Conservation (phyloP, 2,113 vertebrate genomes). For the Ammodytes dubius region DNA sequence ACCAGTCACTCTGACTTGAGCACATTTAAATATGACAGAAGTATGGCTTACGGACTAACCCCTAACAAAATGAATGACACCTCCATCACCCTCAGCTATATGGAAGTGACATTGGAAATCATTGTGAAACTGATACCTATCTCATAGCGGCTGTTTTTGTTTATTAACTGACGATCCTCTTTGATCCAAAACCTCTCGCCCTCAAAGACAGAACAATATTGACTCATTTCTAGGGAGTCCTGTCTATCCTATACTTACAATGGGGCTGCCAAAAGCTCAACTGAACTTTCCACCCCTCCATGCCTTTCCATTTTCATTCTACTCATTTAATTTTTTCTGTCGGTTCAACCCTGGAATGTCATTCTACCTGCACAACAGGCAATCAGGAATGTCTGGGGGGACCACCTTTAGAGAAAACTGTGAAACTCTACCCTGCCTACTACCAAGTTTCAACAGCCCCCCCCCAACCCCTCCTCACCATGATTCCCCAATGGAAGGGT, state of each 20-base stretch:
- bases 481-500: constrained; percentile 28
- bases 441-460: constrained; percentile 28
- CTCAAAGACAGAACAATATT: constrained; percentile 60
- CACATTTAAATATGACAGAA: background rate
- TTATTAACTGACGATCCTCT: constrained; percentile 30
- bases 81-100: background rate
- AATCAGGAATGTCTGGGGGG: constrained; percentile 31
- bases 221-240: constrained; percentile 66
- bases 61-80: background rate
- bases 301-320: constrained; percentile 60
- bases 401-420: constrained; percentile 72
- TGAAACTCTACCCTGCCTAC: constrained; percentile 62
- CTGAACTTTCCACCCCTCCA: constrained; percentile 38
- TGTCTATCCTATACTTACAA: constrained; percentile 41
- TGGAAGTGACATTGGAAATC: constrained; percentile 22
- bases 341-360: constrained; percentile 70
- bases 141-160: constrained; percentile 39
- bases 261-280: constrained; percentile 41
- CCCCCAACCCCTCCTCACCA: constrained; percentile 32
- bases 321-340: constrained; percentile 64
- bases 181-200: constrained; percentile 46
- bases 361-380: constrained; percentile 65
- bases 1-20: background rate
- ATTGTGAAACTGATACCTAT: constrained; percentile 49
- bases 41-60: background rate